Conservation (phyloP, 1,140 invertebrate species). For the Thalassaphorura encarpata region DNA sequence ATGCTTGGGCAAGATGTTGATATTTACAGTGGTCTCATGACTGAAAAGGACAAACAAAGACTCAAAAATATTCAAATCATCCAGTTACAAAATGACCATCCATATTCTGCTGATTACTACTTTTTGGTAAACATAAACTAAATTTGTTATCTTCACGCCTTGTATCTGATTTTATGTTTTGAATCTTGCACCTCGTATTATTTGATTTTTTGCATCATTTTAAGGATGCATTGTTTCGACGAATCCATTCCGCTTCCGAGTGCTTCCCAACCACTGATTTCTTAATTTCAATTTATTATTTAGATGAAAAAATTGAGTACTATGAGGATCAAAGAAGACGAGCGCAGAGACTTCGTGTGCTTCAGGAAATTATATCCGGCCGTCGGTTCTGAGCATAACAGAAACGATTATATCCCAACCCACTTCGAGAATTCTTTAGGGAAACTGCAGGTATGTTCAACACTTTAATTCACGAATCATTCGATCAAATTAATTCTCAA, state of each 20-base stretch:
- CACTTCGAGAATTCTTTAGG: conserved; percentile 89
- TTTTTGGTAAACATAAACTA: conserved; percentile 36
- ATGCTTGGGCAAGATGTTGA: too few species aligned
- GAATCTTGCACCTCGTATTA: background rate
- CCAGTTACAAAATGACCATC: conserved; percentile 73
- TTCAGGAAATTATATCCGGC: conserved; percentile 38
- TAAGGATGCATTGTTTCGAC: background rate
- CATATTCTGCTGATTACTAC: conserved; percentile 77
- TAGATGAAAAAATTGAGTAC: too few species aligned
- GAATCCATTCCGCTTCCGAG: too few species aligned
- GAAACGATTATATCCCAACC: conserved; percentile 56
- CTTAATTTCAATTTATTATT: too few species aligned
- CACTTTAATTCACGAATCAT: too few species aligned
- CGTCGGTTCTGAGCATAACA: conserved; percentile 36
- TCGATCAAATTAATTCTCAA: too few species aligned
- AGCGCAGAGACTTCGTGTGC: background rate
- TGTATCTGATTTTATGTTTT: background rate
- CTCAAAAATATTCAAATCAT: conserved; percentile 82
- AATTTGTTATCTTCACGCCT: background rate
- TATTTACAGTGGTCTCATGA: conserved; percentile 70
- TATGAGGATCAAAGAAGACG: background rate
- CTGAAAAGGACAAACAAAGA: conserved; percentile 81
- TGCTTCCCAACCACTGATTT: too few species aligned
- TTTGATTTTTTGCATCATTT: background rate
- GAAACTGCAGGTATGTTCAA: conserved; percentile 58